Evolutionary conservation across 2,888 invertebrate genomes (phyloP), one percentile per base, ranked within the genome.

Genomic region (Physocephala rufipes): DNA sequence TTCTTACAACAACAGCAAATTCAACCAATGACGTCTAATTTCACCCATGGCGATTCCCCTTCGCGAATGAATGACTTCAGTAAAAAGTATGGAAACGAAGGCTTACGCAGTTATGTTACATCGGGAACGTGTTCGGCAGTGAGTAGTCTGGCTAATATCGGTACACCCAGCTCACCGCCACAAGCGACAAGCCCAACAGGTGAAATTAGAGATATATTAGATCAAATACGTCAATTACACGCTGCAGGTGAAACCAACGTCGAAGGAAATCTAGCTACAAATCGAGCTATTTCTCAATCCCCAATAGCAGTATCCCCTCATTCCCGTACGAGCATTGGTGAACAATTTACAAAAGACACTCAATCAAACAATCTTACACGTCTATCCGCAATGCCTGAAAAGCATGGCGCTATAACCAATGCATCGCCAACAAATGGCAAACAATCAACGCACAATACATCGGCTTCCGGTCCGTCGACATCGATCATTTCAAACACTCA

Each of bases 111-210:
- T 63, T 84, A 82, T 75, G 82, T 85, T 28, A 87, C 88, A 75
- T 88, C 88, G 55, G 87, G 88, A 76, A 89, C 88, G 53, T 88
- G 90, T 67, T 91, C 91, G n/a, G 91, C 90, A 79, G 90, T 91
- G 71, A 91, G 91, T 80, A 91, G 91, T 82, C 84, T 91, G 77
- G 90, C 90, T 9, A 91, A 91, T 80, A 82, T 89, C 72, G 91
- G 90, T 63, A 90, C 91, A 9, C 91, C 91, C 36, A 90, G 89
- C 76, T 94, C 94, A 0, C 94, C 94, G 0, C 94, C 94, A 0
- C 90, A 91, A 78, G 92, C 93, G 2, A 94, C 93, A n/a, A 93
- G 93, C 81, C 94, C 94, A 5, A 93, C 93, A 15, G 85, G 83
- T n/a, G 91, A 92, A 81, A 91, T 93, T 75, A 89, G 90, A 66